Conservation (phyloP, 1,140 invertebrate genomes). For the Psix sp. region DNA sequence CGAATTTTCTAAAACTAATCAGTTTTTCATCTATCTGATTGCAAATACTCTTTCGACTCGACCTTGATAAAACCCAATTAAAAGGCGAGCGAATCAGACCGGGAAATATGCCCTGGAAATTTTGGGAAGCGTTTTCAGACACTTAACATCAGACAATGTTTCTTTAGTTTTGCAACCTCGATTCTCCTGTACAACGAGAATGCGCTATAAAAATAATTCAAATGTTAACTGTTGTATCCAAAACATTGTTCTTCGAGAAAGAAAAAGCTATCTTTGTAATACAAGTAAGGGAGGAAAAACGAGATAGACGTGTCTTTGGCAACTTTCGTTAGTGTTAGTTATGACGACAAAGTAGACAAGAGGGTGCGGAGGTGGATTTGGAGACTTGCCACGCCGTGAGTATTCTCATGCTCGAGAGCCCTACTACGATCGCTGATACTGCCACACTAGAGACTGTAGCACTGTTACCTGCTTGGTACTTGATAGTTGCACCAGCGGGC, state of each 20-base stretch:
- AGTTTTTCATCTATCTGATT: background rate
- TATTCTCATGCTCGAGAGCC: conserved; percentile 72
- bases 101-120: too few relatives aligned
- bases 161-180: conserved; percentile 3
- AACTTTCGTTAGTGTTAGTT: conserved; percentile 40
- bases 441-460: conserved; percentile 67
- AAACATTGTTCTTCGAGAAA: conserved; percentile 20
- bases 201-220: conserved; percentile 11
- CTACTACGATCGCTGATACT: conserved; percentile 76
- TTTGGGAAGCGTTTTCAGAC: too few relatives aligned
- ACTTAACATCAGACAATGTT: too few relatives aligned
- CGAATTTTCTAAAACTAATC: background rate
- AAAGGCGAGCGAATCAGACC: too few relatives aligned
- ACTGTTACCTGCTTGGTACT: conserved; percentile 36
- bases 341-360: conserved; percentile 44
- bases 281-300: conserved; percentile 20
- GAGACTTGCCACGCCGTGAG: conserved; percentile 73
- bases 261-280: conserved; percentile 21
- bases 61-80: too few relatives aligned
- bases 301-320: conserved; percentile 34
- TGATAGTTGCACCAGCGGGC: conserved; percentile 51
- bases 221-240: conserved; percentile 30
- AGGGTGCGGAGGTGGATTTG: conserved; percentile 67
- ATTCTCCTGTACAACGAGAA: conserved; percentile 10
- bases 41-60: too few relatives aligned